phyloP scores from a whole-genome alignment of 1,140 invertebrate genomes.

The Rhyacophila brunnea region DNA sequence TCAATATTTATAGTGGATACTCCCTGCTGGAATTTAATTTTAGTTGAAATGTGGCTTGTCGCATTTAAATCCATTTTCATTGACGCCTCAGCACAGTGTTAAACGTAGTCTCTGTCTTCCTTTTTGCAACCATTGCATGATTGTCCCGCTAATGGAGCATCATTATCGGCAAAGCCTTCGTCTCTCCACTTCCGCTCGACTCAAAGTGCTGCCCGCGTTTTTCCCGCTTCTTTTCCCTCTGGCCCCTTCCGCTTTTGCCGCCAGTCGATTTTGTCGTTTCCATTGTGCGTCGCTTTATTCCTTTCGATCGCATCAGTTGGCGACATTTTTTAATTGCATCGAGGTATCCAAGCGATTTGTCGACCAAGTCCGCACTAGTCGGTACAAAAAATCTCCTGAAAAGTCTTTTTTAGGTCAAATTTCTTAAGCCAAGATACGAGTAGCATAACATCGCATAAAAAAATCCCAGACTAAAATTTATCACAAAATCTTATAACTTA shows the following conservation, averaged over 20 bases:
- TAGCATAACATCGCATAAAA: too few species aligned
- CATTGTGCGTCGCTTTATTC: not conserved
- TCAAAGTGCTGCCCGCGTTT: constrained; percentile 24
- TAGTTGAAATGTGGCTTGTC: too few species aligned
- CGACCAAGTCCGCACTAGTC: too few species aligned
- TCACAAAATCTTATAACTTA: too few species aligned
- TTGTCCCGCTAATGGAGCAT: constrained; percentile 26
- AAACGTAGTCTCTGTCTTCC: not conserved
- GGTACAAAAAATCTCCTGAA: too few species aligned
- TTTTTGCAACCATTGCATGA: constrained; percentile 15
- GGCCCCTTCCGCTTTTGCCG: constrained; percentile 2
- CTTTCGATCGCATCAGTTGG: not conserved
- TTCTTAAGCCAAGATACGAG: too few species aligned
- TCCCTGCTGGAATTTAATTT: too few species aligned
- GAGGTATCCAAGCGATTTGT: not conserved
- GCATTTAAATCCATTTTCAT: too few species aligned
- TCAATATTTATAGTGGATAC: too few species aligned
- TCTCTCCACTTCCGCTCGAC: constrained; percentile 16
- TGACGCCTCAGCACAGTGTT: too few species aligned
- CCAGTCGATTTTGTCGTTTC: constrained; percentile 8
- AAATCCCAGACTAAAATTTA: too few species aligned
- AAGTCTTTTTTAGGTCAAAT: too few species aligned
- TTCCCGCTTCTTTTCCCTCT: not conserved
- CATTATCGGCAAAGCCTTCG: constrained; percentile 24
- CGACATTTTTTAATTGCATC: not conserved